Conservation (phyloP, 2,113 vertebrate species). For the Nesoenas mayeri region DNA sequence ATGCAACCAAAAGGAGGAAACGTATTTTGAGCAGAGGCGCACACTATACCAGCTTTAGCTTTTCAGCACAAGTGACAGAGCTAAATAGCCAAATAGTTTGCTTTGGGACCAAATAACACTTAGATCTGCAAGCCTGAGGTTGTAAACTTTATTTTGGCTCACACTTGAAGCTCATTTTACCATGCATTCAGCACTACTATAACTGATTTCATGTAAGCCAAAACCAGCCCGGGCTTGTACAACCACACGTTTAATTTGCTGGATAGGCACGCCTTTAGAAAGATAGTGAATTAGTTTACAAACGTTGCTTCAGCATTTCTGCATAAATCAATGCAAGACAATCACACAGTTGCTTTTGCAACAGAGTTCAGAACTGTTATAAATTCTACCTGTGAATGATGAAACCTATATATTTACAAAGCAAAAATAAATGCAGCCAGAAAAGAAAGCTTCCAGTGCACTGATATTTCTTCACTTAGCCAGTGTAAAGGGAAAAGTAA, state of each 20-base stretch:
- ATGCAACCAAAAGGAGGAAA: neutral
- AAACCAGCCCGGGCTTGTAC: neutral
- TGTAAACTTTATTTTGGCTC: neutral
- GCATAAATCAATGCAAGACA: neutral
- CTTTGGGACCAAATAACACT: neutral
- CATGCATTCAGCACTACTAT: neutral
- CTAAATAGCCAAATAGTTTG: neutral
- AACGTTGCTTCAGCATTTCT: neutral
- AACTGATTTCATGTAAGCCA: neutral
- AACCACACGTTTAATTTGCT: neutral
- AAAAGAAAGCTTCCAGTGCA: neutral
- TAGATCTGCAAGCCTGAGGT: neutral
- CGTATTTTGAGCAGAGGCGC: neutral
- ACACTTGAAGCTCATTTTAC: neutral
- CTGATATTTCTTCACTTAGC: neutral
- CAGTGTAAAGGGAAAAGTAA: neutral
- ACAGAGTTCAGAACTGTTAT: neutral
- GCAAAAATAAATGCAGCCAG: neutral
- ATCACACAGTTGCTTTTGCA: neutral
- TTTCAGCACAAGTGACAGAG: neutral
- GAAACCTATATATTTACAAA: neutral
- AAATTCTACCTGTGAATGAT: neutral
- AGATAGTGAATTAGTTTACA: neutral
- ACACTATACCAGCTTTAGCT: accelerated
- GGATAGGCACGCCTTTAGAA: neutral